Percentiles rank a stretch among this genome's conserved stretches.
phyloP scores from a whole-genome alignment of 2,113 vertebrate genomes.

The Podarcis raffonei region DNA sequence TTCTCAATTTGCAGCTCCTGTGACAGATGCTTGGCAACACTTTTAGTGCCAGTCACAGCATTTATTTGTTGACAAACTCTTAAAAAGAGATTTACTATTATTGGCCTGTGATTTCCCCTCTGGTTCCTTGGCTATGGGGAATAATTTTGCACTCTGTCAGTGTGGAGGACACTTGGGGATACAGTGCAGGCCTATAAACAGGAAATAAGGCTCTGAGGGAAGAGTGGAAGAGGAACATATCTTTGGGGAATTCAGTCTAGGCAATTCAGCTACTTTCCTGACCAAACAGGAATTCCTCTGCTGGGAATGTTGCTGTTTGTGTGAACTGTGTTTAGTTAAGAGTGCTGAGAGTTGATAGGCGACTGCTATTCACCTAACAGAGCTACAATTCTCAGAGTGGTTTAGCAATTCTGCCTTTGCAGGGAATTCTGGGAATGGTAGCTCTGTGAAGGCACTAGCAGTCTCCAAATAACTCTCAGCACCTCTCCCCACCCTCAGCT shows the following conservation, averaged over 20 bases:
- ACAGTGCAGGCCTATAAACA: background rate
- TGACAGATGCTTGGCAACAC: slow-evolving; percentile 61
- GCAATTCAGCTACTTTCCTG: background rate
- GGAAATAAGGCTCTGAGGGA: accelerated
- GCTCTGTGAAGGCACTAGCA: too few species aligned
- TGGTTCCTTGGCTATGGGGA: slow-evolving; percentile 35
- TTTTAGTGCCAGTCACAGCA: slow-evolving; percentile 42
- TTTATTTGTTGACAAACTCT: slow-evolving; percentile 52
- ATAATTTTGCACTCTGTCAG: slow-evolving; percentile 3
- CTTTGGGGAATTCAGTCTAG: accelerated
- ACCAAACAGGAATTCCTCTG: accelerated
- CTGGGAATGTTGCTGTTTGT: background rate
- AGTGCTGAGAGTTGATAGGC: too few species aligned
- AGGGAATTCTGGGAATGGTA: too few species aligned
- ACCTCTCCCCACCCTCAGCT: too few species aligned
- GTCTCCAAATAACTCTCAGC: too few species aligned
- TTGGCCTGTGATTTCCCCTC: slow-evolving; percentile 22
- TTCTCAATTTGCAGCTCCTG: slow-evolving; percentile 44
- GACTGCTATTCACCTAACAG: too few species aligned
- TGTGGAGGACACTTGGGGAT: accelerated
- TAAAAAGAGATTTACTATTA: slow-evolving; percentile 36
- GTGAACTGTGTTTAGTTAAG: too few species aligned
- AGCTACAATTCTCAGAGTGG: too few species aligned
- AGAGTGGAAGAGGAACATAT: background rate
- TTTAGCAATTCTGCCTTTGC: too few species aligned